Base-by-base conservation (phyloP, 1,140 invertebrate genomes). In the Eumaeus atala region DNA sequence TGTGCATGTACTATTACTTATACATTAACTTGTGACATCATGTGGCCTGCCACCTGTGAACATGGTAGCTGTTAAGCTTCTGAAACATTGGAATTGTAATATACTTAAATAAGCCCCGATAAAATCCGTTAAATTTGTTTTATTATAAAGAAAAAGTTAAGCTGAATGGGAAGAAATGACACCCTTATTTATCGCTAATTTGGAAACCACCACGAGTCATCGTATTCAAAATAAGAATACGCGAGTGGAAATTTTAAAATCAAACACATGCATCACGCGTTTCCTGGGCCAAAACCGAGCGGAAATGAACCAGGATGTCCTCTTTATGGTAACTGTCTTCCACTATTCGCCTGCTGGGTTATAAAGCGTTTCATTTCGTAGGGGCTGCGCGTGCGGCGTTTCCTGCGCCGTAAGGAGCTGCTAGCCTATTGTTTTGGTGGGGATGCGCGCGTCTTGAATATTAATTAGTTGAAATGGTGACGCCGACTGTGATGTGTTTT, bases 371-470 rank as follows among this genome's bases (percentile, higher is more conserved):
- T 77, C 67, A 72, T 74, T 83, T 85, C 72, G 74, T 81, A 85
- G 59, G 58, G 57, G 57, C 58, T 61, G 66, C 79, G 79, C 82
- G 82, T 85, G 54, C 79, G 64, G 42, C 61, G 74, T 71, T 84
- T 84, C 81, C 81, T 82, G 81, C 79, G 71, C 63, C 72, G 67
- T 80, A 85, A 81, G 78, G 79, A 77, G 75, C 77, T 82, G 75
- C 77, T 78, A 77, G 72, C 68, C 78, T 61, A 85, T 85, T 83
- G 81, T 84, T 83, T 61, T 61, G 70, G 76, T 77, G 72, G 78
- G 76, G 77, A 78, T 81, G 77, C 64, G 53, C 76, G 77, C 77
- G 78, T 68, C 48, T 44, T 48, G 81, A 73, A 84, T 84, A 72
- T 59, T 58, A 59, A 83, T 71, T 28, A n/a, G 38, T 14, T 44